These are phyloP conservation scores for Morus bassanus DNA, from an alignment of 2,797 vertebrate genomes.

Conservation along the genomic window DNA sequence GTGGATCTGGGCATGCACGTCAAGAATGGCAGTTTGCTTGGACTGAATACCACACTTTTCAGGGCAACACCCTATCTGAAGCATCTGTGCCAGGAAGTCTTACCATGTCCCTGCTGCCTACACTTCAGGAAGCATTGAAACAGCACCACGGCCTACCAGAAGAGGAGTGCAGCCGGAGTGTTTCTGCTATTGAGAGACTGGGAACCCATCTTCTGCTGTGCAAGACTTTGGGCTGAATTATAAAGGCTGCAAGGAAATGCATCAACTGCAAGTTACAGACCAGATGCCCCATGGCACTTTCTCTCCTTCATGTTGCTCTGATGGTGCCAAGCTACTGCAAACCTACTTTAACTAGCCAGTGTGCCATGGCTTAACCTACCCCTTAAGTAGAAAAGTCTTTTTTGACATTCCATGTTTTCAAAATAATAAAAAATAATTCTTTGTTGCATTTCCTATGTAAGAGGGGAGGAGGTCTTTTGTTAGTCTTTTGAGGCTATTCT, in stretches of 20 bases:
- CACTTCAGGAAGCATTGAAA: not conserved
- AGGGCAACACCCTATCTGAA: not conserved
- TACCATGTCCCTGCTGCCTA: not conserved
- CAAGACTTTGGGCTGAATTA: not conserved
- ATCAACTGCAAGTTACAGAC: not conserved
- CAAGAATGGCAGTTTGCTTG: not conserved
- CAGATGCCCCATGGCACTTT: not conserved
- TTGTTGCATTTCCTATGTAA: not conserved
- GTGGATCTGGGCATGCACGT: too few relatives aligned
- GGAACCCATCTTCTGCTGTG: not conserved
- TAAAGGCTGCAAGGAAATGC: not conserved
- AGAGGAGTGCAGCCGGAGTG: not conserved
- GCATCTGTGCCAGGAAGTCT: not conserved
- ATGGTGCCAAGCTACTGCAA: not conserved
- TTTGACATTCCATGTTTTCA: not conserved
- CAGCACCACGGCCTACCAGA: not conserved
- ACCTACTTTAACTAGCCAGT: not conserved
- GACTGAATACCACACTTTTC: not conserved
- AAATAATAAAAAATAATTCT: not conserved
- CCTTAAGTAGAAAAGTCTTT: not conserved
- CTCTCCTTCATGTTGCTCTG: not conserved
- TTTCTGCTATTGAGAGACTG: not conserved
- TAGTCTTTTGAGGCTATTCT: not conserved
- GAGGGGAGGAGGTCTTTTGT: not conserved
- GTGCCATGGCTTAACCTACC: not conserved